Evolutionary conservation across 2,113 vertebrate species (phyloP), one percentile per base, ranked within the genome.

Genomic region (Centrocercus urophasianus): DNA sequence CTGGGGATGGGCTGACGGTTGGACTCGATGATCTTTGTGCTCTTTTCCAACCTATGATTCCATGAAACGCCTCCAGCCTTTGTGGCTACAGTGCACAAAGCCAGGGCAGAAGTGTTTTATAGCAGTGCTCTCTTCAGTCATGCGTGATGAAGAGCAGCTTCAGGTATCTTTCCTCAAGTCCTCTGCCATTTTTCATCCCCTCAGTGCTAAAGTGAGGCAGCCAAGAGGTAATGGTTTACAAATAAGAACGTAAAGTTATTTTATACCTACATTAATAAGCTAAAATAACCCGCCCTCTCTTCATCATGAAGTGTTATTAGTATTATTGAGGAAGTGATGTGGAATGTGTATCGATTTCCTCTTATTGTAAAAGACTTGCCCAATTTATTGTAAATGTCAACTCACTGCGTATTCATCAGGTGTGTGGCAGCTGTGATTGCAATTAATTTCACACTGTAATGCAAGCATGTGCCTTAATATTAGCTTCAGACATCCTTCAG

Each of bases 311-410:
- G 88, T 52, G 45, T 88, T 93, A 93, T 88, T 90, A 88, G 90
- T 64, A 70, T 93, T 93, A 87, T 10, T 73, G 83, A 95, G 89
- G 93, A 96, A 30, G 59, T 63, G 38, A 88, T 79, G 86, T 16
- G 80, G 89, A 89, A 93, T 97, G 95, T 91, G 79, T 79, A 60
- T 76, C 78, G 17, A 93, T 96, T 97, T 72, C 88, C 69, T 90
- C 90, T 95, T 92, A 50, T 10, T 89, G 89, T 11, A 96, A 93
- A 94, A 93, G 82, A 88, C 71, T 77, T 70, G 28, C 67, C 95
- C 95, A 43, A 96, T 97, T 97, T 97, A 76, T 96, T 97, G 90
- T 42, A 93, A 97, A 94, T 96, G 96, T 86, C 97, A 97, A 25
- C 89, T 95, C 65, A 12, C 93, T 72, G 42, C 52, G 93, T 80